Base-by-base conservation (phyloP, 2,113 vertebrate genomes). In the Etheostoma cragini region DNA sequence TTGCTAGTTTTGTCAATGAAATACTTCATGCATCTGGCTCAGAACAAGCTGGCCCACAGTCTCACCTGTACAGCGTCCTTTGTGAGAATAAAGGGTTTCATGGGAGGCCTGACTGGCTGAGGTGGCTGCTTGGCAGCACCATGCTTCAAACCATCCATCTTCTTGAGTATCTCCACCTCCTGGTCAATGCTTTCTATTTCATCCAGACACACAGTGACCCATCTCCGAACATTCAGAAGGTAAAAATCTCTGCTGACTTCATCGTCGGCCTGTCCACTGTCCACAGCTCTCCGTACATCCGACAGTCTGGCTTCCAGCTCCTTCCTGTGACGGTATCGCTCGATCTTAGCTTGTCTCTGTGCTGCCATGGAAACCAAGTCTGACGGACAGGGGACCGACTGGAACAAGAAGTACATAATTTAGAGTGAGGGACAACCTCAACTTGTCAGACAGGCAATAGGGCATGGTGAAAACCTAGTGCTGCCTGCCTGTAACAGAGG, bases 61-160 rank as follows among this genome's bases (percentile, higher is more conserved):
- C 86, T 89, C 22, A 94, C 96, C 94, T 99, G 97, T 30, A 95
- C 81, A 38, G 92, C 93, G 16, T 98, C 94, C 87, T 97, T 96
- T 78, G 97, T 97, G 10, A 99, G 95, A 83, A 99, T 94, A 89
- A 99, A 99, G 8, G 97, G 96, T 67, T 96, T 98, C 95, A 97
- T 21, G 0, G 95, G 95, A 17, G 94, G 68, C 72, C 94, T 95
- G 49, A 6, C 21, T 0, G 81, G 80, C 50, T 72, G 93, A 16
- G 90, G 57, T 13, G 94, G 64, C 7, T 65, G 73, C 24, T 89
- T 88, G 75, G 89, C 21, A 72, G 87, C 58, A 11, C 60, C 69
- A 63, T 91, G 80, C 63, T 90, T 97, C 5, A 90, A 60, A 33
- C 72, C 72, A 26, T 92, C 96, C 92, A 95, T 97, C 52, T 83